phyloP scores from a whole-genome alignment of 2,797 vertebrate species.

The Platalea minor region DNA sequence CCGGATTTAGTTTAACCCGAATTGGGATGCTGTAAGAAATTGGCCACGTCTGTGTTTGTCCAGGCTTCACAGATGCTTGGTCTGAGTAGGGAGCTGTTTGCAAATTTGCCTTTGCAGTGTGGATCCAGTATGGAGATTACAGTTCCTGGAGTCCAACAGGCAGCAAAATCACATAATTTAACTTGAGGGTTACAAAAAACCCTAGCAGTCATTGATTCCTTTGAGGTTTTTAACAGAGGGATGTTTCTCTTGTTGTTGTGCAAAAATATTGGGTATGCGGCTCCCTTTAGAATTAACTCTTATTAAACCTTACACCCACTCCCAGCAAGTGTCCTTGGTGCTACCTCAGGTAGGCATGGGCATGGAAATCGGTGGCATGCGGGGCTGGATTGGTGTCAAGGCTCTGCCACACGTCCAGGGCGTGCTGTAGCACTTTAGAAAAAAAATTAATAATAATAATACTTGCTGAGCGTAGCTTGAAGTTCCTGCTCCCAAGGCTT shows the following conservation, averaged over 20 bases:
- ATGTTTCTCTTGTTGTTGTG: background rate
- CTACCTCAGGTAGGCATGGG: background rate
- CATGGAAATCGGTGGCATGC: fast-evolving
- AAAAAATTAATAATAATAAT: background rate
- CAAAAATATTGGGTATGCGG: fast-evolving
- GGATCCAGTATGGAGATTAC: background rate
- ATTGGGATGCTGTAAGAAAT: background rate
- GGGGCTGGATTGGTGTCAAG: background rate
- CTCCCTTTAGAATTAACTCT: background rate
- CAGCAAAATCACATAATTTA: background rate
- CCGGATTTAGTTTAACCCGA: background rate
- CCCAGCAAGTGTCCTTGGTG: background rate
- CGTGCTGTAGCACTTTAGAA: background rate
- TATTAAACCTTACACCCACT: background rate
- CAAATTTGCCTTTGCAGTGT: background rate
- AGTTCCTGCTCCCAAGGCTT: background rate
- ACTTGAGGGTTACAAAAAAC: background rate
- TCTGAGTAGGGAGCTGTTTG: background rate
- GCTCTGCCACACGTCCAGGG: background rate
- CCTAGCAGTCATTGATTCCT: background rate
- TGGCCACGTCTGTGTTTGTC: fast-evolving
- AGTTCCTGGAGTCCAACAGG: background rate
- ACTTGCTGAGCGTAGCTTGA: background rate
- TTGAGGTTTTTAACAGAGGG: too few species aligned
- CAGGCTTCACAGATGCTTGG: background rate